Percentiles rank a stretch among this genome's conserved stretches.
Conservation (phyloP, 2,113 vertebrate species). For the Sciurus niger region DNA sequence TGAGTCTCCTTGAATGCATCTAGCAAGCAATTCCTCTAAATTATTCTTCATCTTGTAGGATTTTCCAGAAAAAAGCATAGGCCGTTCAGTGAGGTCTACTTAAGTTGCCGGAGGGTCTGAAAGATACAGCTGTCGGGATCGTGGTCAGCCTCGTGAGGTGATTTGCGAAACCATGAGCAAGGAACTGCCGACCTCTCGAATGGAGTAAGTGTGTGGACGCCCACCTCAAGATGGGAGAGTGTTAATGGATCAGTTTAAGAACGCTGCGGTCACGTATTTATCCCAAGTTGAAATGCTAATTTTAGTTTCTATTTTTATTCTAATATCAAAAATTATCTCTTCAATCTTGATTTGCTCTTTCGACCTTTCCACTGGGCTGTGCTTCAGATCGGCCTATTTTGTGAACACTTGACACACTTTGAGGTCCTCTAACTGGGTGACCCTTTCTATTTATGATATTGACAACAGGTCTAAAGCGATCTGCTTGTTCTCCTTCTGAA, state of each 20-base stretch:
- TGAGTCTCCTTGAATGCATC: fast-evolving
- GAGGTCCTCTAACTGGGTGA: conserved; percentile 2
- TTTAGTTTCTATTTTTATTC: neutral
- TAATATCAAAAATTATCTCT: neutral
- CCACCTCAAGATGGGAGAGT: fast-evolving
- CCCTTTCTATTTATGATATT: neutral
- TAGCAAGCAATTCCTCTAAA: neutral
- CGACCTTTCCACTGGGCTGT: neutral
- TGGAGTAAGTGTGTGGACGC: fast-evolving
- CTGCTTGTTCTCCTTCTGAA: neutral
- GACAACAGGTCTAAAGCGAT: neutral
- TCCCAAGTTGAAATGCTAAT: neutral
- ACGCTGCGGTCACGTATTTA: fast-evolving
- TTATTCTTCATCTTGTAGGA: neutral
- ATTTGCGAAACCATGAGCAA: neutral
- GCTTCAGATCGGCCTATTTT: neutral
- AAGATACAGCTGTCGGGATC: neutral
- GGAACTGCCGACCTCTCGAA: neutral
- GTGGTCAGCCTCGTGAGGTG: neutral
- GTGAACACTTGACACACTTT: neutral
- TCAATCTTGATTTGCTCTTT: neutral
- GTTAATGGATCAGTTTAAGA: neutral
- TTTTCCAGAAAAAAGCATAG: neutral
- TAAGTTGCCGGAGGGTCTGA: neutral
- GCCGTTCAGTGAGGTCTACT: neutral